Percentiles rank a stretch among this genome's conserved stretches.
These are phyloP conservation scores for Lagenorhynchus albirostris DNA, from an alignment of 2,113 vertebrate genomes.

Conservation along the genomic window DNA sequence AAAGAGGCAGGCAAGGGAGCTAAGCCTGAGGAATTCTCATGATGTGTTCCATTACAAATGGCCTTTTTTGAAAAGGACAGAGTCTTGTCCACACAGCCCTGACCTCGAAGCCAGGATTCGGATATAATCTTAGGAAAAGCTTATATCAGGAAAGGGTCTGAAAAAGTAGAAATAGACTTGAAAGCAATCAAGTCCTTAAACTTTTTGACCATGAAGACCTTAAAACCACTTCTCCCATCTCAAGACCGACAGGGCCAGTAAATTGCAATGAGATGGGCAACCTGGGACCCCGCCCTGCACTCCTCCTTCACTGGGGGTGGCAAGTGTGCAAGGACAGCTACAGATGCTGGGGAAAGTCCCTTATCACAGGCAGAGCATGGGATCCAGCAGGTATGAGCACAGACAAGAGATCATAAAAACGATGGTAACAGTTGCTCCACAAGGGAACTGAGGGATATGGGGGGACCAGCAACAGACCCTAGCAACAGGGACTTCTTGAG, in stretches of 20 bases:
- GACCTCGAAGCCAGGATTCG: background rate
- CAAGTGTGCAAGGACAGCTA: background rate
- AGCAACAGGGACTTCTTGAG: background rate
- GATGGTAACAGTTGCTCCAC: background rate
- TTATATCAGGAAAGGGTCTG: background rate
- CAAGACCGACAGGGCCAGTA: background rate
- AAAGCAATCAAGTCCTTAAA: background rate
- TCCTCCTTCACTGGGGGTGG: background rate
- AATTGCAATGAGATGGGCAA: background rate
- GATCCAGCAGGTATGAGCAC: background rate
- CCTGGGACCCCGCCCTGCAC: background rate
- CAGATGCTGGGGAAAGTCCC: background rate
- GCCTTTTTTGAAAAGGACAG: background rate
- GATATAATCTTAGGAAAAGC: background rate
- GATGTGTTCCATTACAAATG: background rate
- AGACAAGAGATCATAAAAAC: background rate
- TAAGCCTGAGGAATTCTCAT: background rate
- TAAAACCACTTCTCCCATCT: background rate
- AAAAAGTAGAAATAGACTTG: background rate
- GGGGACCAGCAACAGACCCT: background rate
- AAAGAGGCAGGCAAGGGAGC: background rate
- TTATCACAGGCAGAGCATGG: background rate
- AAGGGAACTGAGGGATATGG: background rate
- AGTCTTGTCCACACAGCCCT: background rate
- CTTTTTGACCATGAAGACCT: background rate